Evolutionary conservation across 2,113 vertebrate genomes (phyloP).

Genomic region (Gambusia holbrooki): DNA sequence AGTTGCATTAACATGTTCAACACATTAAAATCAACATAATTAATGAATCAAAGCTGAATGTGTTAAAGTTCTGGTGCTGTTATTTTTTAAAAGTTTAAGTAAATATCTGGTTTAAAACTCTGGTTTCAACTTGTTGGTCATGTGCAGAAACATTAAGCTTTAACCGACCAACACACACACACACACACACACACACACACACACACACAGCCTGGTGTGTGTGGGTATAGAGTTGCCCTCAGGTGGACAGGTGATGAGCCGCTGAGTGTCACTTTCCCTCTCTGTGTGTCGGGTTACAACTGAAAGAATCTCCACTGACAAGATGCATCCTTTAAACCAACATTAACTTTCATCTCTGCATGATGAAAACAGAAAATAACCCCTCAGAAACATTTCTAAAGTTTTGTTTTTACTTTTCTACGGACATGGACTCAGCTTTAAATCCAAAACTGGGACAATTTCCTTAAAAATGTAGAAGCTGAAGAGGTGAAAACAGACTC

Average conservation of each 20-base stretch:
- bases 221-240: slow-evolving; percentile 65
- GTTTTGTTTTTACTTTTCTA: background rate
- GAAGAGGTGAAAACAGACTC: background rate
- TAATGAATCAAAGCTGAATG: too few species aligned
- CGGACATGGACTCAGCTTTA: background rate
- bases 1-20: too few species aligned
- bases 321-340: background rate
- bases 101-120: too few species aligned
- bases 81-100: too few species aligned
- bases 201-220: slow-evolving; percentile 22
- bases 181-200: slow-evolving; percentile 25
- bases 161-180: background rate
- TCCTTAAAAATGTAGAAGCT: background rate
- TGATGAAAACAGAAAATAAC: background rate
- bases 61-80: too few species aligned
- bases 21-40: too few species aligned
- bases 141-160: background rate
- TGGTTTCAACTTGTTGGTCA: background rate
- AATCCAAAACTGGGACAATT: background rate
- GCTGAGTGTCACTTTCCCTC: slow-evolving; percentile 72
- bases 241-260: slow-evolving; percentile 67
- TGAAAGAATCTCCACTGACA: slow-evolving; percentile 27
- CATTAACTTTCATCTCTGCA: background rate
- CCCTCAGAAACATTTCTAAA: background rate
- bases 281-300: slow-evolving; percentile 76